Conservation (phyloP, 2,113 vertebrate species). For the Bos taurus region DNA sequence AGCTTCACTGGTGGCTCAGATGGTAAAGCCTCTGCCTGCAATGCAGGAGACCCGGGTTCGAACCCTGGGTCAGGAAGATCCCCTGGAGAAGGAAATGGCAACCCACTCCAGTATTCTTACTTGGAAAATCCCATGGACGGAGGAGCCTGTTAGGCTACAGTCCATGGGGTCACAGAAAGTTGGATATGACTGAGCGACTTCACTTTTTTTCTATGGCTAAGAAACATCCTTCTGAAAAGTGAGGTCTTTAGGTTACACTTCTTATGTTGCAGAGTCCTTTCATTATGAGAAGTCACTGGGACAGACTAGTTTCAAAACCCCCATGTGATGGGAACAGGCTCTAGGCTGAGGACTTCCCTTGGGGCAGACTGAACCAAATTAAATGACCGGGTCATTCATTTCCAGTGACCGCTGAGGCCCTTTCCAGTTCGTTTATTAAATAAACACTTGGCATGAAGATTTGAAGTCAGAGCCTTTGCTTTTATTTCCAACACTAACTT, state of each 20-base stretch:
- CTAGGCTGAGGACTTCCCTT: neutral
- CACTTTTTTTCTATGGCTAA: neutral
- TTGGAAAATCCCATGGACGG: neutral
- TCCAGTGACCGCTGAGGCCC: neutral
- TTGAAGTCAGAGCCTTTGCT: neutral
- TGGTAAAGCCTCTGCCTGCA: neutral
- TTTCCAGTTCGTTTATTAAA: neutral
- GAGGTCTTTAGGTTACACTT: neutral
- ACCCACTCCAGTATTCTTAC: neutral
- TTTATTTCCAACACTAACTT: neutral
- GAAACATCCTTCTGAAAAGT: neutral
- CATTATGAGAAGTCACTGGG: neutral
- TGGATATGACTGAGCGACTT: neutral
- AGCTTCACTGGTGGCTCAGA: neutral
- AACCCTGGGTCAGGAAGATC: neutral
- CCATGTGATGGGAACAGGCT: neutral
- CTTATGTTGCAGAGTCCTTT: neutral
- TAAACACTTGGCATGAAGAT: neutral
- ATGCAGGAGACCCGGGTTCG: rapidly evolving
- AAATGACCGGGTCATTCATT: neutral
- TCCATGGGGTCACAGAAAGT: neutral
- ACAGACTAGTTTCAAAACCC: neutral
- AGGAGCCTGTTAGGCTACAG: neutral
- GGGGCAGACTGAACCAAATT: no score
- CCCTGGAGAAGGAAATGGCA: neutral